These are phyloP conservation scores for Onychomys torridus DNA, from an alignment of 2,797 vertebrate genomes.

Conservation along the genomic window DNA sequence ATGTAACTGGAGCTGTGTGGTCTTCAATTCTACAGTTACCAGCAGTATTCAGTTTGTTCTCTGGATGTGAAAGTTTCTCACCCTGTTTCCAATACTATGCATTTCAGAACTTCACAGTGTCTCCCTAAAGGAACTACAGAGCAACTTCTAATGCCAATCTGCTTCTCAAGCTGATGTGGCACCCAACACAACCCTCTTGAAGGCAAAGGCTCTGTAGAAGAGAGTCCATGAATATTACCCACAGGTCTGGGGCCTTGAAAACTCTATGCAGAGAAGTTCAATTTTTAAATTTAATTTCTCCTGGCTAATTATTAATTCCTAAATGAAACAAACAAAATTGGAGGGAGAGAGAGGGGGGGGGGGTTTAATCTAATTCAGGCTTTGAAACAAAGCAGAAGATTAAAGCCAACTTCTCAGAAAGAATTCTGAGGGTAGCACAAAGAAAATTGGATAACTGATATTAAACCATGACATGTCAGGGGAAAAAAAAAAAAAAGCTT, in stretches of 20 bases:
- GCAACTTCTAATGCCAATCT: background rate
- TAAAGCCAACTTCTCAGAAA: conserved; percentile 62
- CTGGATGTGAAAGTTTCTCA: background rate
- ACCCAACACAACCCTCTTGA: background rate
- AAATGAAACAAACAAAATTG: conserved; percentile 6
- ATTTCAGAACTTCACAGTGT: background rate
- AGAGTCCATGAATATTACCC: background rate
- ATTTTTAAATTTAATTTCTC: conserved; percentile 66
- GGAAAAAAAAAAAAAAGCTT: background rate
- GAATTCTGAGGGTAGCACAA: background rate
- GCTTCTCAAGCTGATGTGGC: background rate
- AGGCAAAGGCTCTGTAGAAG: background rate
- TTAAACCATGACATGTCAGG: conserved; percentile 36
- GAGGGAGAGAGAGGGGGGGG: background rate
- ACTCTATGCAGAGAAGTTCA: conserved; percentile 59
- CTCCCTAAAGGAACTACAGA: background rate
- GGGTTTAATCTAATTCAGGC: conserved; percentile 10
- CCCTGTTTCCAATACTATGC: background rate
- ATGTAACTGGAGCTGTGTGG: background rate
- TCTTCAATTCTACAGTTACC: background rate
- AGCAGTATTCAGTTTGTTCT: background rate
- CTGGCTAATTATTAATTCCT: conserved; percentile 60
- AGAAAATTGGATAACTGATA: conserved; percentile 68
- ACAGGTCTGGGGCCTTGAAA: conserved; percentile 56
- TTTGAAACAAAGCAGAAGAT: conserved; percentile 70